Percentiles rank a stretch among this genome's conserved stretches.
These are phyloP conservation scores for Malacosoma neustria DNA, from an alignment of 2,888 invertebrate genomes.

Conservation along the genomic window DNA sequence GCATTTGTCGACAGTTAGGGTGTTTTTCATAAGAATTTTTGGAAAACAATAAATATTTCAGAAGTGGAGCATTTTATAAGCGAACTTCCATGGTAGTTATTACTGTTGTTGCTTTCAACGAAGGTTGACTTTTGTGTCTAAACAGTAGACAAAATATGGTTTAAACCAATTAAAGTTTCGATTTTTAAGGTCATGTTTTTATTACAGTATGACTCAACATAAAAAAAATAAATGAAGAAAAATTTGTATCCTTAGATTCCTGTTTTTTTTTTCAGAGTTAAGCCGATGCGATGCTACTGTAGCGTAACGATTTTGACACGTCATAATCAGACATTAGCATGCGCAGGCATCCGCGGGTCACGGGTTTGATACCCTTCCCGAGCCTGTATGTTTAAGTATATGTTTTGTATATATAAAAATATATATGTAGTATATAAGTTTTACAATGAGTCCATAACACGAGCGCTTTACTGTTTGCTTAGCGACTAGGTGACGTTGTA, in stretches of 20 bases:
- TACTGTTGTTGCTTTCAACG: constrained; percentile 69
- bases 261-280: no score
- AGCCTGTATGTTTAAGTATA: no score
- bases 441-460: no score
- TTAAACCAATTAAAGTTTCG: constrained; percentile 45
- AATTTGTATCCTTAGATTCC: constrained; percentile 23
- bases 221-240: constrained; percentile 4
- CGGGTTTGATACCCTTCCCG: no score
- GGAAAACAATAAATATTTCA: constrained; percentile 63
- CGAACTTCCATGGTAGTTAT: constrained; percentile 64
- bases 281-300: no score
- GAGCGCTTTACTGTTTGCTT: no score
- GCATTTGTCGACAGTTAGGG: constrained; percentile 52
- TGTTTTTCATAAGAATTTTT: constrained; percentile 44
- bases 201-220: constrained; percentile 10
- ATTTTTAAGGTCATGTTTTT: constrained; percentile 37
- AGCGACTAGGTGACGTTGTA: no score
- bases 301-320: no score
- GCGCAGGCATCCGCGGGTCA: no score
- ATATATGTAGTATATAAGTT: no score
- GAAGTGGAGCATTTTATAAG: constrained; percentile 63
- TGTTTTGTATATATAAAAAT: no score
- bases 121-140: constrained; percentile 32
- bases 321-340: no score
- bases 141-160: constrained; percentile 36